phyloP scores from a whole-genome alignment of 2,888 invertebrate species.

The Cantharis flavilabris region DNA sequence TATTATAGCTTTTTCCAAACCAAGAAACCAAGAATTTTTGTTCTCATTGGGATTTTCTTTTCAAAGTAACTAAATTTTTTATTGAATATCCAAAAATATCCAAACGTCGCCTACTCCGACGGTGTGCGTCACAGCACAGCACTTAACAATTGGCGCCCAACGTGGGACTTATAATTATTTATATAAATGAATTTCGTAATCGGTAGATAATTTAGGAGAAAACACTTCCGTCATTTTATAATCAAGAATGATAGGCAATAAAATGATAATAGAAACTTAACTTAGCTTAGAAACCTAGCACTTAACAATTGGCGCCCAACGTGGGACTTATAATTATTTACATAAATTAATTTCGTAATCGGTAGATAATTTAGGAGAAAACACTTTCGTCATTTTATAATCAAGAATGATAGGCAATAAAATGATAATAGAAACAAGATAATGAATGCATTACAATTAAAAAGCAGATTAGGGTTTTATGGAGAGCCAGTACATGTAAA shows the following conservation, averaged over 20 bases:
- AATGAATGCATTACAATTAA: background rate
- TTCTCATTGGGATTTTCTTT: too few species aligned
- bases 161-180: too few species aligned
- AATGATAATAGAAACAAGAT: background rate
- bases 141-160: too few species aligned
- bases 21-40: too few species aligned
- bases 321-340: too few species aligned
- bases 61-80: too few species aligned
- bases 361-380: background rate
- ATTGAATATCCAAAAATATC: too few species aligned
- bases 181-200: background rate
- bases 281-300: too few species aligned
- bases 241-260: background rate
- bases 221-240: background rate
- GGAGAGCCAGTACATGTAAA: background rate
- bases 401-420: background rate
- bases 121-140: too few species aligned
- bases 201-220: background rate
- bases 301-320: too few species aligned
- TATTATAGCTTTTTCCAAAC: too few species aligned
- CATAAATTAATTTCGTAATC: background rate
- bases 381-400: background rate
- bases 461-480: background rate
- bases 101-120: too few species aligned
- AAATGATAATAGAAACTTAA: background rate